Conservation (phyloP, 2,113 vertebrate genomes). For the Candoia aspera region DNA sequence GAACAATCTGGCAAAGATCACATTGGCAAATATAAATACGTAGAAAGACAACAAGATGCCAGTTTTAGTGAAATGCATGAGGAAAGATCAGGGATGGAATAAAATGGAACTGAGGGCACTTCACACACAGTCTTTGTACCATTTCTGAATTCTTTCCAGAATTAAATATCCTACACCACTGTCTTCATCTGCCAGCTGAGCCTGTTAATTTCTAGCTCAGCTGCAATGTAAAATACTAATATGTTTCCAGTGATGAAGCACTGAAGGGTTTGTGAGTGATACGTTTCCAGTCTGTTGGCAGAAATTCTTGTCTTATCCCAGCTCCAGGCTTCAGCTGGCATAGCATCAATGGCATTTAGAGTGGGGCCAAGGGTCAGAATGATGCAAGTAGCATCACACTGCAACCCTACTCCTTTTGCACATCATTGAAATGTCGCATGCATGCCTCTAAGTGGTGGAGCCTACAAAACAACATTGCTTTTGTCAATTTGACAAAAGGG, state of each 20-base stretch:
- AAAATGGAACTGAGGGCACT: neutral
- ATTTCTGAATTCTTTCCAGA: neutral
- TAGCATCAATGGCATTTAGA: neutral
- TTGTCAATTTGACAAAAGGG: neutral
- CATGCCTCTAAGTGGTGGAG: neutral
- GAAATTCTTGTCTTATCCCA: neutral
- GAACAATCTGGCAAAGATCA: neutral
- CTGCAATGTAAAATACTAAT: neutral
- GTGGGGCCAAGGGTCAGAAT: neutral
- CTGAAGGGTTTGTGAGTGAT: neutral
- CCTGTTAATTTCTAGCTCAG: neutral
- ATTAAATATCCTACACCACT: neutral
- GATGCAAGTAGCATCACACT: neutral
- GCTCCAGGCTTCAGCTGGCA: neutral
- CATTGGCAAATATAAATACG: neutral
- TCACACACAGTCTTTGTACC: neutral
- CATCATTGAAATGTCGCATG: neutral
- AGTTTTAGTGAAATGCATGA: neutral
- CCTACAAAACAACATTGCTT: neutral
- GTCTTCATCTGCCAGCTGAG: neutral
- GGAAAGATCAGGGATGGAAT: neutral
- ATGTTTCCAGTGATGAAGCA: neutral
- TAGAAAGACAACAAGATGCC: neutral
- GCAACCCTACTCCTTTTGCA: neutral
- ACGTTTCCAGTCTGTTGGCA: neutral